phyloP scores from a whole-genome alignment of 2,113 vertebrate genomes.

The Gadus macrocephalus region DNA sequence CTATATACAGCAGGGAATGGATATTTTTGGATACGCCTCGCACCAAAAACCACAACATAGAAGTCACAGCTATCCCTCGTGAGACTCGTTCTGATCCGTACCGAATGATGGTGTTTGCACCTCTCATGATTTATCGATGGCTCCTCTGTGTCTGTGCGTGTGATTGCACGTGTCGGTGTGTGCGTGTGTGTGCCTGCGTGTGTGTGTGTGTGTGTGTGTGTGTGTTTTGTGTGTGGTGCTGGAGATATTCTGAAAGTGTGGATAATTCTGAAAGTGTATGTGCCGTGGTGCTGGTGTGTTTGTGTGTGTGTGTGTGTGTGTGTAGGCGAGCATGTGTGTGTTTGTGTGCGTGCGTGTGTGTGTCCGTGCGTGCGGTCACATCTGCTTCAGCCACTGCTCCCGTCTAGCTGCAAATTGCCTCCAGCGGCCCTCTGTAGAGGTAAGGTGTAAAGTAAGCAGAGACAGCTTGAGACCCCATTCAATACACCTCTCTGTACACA shows the following conservation, averaged over 20 bases:
- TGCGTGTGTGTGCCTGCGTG: conserved; percentile 26
- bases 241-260: too few species aligned
- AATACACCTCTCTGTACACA: conserved; percentile 20
- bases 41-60: conserved; percentile 57
- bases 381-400: conserved; percentile 64
- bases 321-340: background rate
- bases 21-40: conserved; percentile 57
- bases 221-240: background rate
- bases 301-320: background rate
- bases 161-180: background rate
- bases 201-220: conserved; percentile 11
- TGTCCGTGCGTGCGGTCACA: conserved; percentile 52
- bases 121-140: conserved; percentile 54
- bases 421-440: conserved; percentile 42
- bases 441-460: conserved; percentile 64
- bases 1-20: conserved; percentile 49
- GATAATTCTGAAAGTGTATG: background rate
- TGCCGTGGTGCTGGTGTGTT: conserved; percentile 26
- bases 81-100: conserved; percentile 68
- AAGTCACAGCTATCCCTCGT: conserved; percentile 62
- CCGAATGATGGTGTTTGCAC: conserved; percentile 67
- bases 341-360: conserved; percentile 10
- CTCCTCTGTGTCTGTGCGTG: conserved; percentile 14
- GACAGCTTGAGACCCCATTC: conserved; percentile 49
- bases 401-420: conserved; percentile 69